Evolutionary conservation across 2,888 invertebrate species (phyloP).

Genomic region (Drosophila yooni): DNA sequence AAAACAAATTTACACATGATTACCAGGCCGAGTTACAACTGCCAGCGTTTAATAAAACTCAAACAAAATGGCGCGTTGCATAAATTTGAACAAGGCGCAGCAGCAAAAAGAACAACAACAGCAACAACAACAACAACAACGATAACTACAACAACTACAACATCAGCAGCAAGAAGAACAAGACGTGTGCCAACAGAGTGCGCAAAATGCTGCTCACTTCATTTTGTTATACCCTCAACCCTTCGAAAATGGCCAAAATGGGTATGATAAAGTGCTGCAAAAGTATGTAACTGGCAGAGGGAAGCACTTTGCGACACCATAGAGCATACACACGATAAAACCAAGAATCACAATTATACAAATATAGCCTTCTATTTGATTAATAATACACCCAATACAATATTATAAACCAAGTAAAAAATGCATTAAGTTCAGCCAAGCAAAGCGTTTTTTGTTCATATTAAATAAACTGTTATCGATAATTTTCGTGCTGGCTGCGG

Average conservation of each 20-base stretch:
- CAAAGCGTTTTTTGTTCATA: background rate
- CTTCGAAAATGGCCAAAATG: background rate
- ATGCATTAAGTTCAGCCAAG: too few species aligned
- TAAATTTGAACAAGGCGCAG: slow-evolving; percentile 69
- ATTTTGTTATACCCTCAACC: background rate
- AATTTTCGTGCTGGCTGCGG: background rate
- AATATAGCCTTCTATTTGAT: background rate
- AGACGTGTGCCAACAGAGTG: slow-evolving; percentile 13
- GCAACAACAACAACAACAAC: slow-evolving; percentile 15
- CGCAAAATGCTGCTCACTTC: background rate
- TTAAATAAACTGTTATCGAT: background rate
- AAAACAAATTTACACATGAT: slow-evolving; percentile 82
- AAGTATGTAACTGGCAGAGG: background rate
- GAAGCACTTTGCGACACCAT: too few species aligned
- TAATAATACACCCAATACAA: background rate
- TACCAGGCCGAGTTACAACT: slow-evolving; percentile 67
- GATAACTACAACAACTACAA: slow-evolving; percentile 7
- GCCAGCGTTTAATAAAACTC: slow-evolving; percentile 79
- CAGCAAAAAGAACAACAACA: slow-evolving; percentile 18
- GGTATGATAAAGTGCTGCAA: background rate
- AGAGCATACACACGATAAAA: background rate
- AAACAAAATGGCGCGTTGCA: slow-evolving; percentile 81
- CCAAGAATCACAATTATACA: background rate
- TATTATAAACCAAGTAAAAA: too few species aligned
- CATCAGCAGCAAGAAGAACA: slow-evolving; percentile 9